phyloP scores from a whole-genome alignment of 1,140 invertebrate species.

The Brachionus plicatilis region DNA sequence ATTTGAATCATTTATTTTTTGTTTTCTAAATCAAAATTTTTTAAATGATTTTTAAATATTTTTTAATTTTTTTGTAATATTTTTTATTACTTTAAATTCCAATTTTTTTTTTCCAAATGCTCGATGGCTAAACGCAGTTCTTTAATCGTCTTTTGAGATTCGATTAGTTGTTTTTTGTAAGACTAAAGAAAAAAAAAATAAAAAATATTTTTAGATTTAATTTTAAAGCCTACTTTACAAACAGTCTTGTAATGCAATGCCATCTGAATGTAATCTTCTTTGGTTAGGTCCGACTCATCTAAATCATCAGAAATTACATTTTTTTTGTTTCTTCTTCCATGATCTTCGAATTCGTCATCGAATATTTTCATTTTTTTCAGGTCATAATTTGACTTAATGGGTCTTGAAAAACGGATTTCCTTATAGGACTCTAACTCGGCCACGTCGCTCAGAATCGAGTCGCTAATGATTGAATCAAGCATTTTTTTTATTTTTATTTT shows the following conservation, averaged over 20 bases:
- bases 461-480: not conserved
- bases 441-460: not conserved
- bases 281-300: not conserved
- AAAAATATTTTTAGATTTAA: no score
- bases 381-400: not conserved
- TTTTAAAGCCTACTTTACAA: not conserved
- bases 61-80: no score
- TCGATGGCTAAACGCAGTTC: slow-evolving; percentile 2
- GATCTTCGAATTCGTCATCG: not conserved
- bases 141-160: slow-evolving; percentile 29
- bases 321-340: not conserved
- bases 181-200: not conserved
- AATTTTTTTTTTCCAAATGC: slow-evolving; percentile 32
- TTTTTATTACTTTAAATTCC: not conserved
- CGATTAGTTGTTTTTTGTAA: slow-evolving; percentile 28
- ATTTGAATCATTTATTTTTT: not conserved
- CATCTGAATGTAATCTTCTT: slow-evolving; percentile 39
- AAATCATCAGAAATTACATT: not conserved
- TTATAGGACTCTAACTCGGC: not conserved
- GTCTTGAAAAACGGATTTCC: not conserved
- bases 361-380: not conserved
- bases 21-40: not conserved
- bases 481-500: not conserved
- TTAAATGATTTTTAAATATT: no score
- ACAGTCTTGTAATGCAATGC: slow-evolving; percentile 4